Conservation (phyloP, 2,113 vertebrate species). For the Ammodramus savannarum region DNA sequence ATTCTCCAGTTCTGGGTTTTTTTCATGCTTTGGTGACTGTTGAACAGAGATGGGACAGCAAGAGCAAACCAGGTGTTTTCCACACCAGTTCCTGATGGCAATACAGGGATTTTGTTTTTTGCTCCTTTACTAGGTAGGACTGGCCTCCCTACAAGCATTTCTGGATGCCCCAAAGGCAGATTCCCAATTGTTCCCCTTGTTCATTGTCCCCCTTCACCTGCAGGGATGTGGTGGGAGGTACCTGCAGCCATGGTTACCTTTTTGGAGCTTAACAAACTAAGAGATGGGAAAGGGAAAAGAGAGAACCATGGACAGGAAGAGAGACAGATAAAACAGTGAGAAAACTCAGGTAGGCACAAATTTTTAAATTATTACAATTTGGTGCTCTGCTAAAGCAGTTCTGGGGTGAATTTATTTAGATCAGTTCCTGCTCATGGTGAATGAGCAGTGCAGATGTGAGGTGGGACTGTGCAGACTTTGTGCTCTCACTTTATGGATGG, state of each 20-base stretch:
- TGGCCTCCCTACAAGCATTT: background rate
- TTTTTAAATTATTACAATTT: background rate
- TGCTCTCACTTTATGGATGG: background rate
- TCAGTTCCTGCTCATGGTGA: background rate
- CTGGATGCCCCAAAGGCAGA: background rate
- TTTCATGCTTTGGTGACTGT: background rate
- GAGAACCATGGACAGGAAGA: background rate
- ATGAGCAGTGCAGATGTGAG: background rate
- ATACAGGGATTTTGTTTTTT: background rate
- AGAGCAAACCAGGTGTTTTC: background rate
- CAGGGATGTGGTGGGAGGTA: background rate
- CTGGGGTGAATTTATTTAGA: background rate
- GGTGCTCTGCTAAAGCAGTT: background rate
- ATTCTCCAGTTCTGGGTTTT: background rate
- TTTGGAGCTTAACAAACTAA: background rate
- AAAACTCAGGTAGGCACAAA: background rate
- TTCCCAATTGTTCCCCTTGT: background rate
- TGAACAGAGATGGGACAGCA: background rate
- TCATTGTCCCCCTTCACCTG: rapidly evolving
- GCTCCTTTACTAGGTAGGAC: background rate
- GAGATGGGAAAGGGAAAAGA: background rate
- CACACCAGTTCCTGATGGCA: rapidly evolving
- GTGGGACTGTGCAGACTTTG: background rate
- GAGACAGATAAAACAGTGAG: background rate
- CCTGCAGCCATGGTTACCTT: background rate